phyloP scores from a whole-genome alignment of 2,888 invertebrate species.

The Thecocarcelia acutangulata region DNA sequence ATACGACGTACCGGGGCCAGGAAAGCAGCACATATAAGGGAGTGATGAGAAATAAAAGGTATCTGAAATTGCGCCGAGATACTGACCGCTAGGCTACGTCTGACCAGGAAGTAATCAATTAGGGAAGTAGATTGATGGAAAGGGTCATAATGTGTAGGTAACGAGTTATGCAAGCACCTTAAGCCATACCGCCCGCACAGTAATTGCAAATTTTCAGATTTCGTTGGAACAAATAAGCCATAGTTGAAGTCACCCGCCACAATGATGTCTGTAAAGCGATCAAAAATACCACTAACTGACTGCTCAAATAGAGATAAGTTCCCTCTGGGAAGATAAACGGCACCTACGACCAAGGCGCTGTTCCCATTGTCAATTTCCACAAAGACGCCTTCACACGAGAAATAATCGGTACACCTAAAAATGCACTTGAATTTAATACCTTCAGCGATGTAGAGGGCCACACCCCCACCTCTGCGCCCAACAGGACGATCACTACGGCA shows the following conservation, averaged over 20 bases:
- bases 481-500: no score
- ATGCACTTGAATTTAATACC: constrained; percentile 7
- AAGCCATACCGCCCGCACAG: no score
- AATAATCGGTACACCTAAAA: not conserved
- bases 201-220: no score
- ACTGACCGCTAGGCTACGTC: not conserved
- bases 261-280: constrained; percentile 2
- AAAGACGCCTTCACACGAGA: no score
- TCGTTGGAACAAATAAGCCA: no score
- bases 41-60: constrained; percentile 2
- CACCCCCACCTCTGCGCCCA: no score
- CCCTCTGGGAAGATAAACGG: constrained; percentile 10
- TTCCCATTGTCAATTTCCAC: no score
- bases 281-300: constrained; percentile 7
- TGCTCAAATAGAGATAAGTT: not conserved
- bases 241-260: constrained; percentile 14
- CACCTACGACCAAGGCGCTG: constrained; percentile 3
- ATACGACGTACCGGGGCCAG: no score
- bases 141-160: constrained; percentile 8
- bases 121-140: constrained; percentile 1
- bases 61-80: not conserved
- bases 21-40: no score
- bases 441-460: no score
- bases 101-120: no score
- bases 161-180: no score